Evolutionary conservation across 2,797 vertebrate species (phyloP), one percentile per base, ranked within the genome.

Genomic region (Phoebastria nigripes): DNA sequence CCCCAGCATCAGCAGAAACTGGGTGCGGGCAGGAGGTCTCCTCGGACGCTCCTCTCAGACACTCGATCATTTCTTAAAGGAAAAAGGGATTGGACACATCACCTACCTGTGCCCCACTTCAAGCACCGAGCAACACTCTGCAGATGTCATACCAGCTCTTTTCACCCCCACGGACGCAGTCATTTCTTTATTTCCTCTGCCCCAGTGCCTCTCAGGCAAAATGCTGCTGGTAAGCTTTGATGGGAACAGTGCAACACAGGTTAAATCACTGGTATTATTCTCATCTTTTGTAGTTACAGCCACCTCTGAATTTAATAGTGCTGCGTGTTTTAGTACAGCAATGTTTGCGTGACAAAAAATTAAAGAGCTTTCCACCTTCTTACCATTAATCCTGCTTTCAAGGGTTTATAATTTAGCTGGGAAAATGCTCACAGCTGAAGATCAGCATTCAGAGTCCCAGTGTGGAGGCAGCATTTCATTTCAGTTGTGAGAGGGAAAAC

Each of bases 401-500:
- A 41, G 69, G 24, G 16, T 44, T 87, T 92, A 61, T 72, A 93
- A 90, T 89, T 54, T 70, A 82, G 59, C 83, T 85, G 59, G 46
- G 71, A 91, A 95, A 93, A 87, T 47, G 74, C 56, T 93, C 81
- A 89, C 56, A 95, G 88, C 41, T 71, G 67, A 94, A 89, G 81
- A 92, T 82, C 92, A 79, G 63, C 63, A 90, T 95, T 96, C 83
- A 94, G 77, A 93, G 47, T 61, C 86, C 77, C 94, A 90, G 81
- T 92, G 71, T 92, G 89, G 59, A 96, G 90, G 71, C 81, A 93
- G 74, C 28, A 70, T 95, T 95, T 94, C 90, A 93, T 92, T 96
- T 94, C 72, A 84, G 33, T 80, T 87, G 58, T 84, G 78, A 95
- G 78, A 93, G 55, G 77, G 35, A 82, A 96, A 96, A 94, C 81